Evolutionary conservation across 2,888 invertebrate genomes (phyloP).

Genomic region (Digitonthophagus gazella): DNA sequence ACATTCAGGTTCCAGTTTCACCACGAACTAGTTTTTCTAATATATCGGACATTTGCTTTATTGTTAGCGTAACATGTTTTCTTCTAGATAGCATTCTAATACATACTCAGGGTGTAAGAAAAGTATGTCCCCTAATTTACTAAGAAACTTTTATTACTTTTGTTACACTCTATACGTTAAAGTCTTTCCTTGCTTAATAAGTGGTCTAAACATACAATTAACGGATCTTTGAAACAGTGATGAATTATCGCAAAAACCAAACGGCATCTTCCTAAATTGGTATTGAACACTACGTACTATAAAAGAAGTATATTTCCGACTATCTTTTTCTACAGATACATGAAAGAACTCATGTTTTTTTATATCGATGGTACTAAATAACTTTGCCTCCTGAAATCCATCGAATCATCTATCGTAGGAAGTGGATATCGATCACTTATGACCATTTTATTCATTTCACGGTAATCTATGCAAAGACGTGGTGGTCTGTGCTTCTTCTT

Average conservation of each 20-base stretch:
- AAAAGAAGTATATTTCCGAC: conserved; percentile 39
- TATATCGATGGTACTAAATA: conserved; percentile 33
- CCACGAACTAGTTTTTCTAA: conserved; percentile 19
- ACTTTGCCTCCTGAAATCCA: conserved; percentile 27
- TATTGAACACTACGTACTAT: conserved; percentile 39
- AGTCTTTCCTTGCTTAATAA: no score
- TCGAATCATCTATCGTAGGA: background rate
- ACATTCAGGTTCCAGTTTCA: conserved; percentile 18
- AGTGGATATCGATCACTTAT: background rate
- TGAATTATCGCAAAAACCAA: conserved; percentile 41
- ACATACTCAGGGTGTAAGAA: no score
- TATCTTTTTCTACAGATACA: conserved; percentile 31
- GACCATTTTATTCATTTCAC: background rate
- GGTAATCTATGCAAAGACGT: background rate
- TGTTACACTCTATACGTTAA: no score
- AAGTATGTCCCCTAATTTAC: no score
- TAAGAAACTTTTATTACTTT: no score
- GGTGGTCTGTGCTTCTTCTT: background rate
- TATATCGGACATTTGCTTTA: conserved; percentile 18
- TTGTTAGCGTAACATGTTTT: conserved; percentile 19
- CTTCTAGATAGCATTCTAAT: conserved; percentile 22
- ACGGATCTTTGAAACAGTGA: conserved; percentile 36
- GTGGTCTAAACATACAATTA: no score
- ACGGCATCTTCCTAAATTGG: conserved; percentile 41
- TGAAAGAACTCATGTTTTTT: conserved; percentile 39